phyloP scores from a whole-genome alignment of 2,888 invertebrate genomes.

The Rapana venosa region DNA sequence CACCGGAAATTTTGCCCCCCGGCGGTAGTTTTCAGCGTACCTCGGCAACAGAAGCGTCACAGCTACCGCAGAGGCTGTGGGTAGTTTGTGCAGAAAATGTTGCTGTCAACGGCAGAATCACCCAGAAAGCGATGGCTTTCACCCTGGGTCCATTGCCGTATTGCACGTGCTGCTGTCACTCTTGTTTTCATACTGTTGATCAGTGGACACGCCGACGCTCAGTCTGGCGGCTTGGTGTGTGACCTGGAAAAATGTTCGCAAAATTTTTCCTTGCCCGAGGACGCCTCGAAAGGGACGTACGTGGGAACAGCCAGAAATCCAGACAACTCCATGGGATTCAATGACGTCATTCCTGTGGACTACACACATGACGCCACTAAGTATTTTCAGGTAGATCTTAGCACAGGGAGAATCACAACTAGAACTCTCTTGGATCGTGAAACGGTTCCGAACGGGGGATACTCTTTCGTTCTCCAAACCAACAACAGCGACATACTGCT shows the following conservation, averaged over 20 bases:
- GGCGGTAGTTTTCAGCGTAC: neutral
- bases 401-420: constrained; percentile 46
- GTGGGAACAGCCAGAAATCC: constrained; percentile 45
- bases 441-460: constrained; percentile 21
- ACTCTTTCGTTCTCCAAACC: constrained; percentile 45
- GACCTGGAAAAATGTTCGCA: constrained; percentile 86
- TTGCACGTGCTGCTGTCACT: neutral
- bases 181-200: neutral
- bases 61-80: neutral
- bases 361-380: constrained; percentile 37
- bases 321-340: neutral
- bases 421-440: constrained; percentile 45
- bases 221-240: constrained; percentile 10
- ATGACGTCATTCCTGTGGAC: constrained; percentile 16
- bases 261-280: constrained; percentile 93
- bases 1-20: constrained; percentile 2
- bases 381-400: constrained; percentile 41
- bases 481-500: constrained; percentile 36
- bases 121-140: constrained; percentile 4
- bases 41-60: neutral
- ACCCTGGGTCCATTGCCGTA: neutral
- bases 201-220: neutral
- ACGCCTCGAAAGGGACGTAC: constrained; percentile 91
- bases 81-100: neutral
- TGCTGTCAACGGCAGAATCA: neutral